Evolutionary conservation across 2,113 vertebrate genomes (phyloP).

Genomic region (Ammodramus savannarum): DNA sequence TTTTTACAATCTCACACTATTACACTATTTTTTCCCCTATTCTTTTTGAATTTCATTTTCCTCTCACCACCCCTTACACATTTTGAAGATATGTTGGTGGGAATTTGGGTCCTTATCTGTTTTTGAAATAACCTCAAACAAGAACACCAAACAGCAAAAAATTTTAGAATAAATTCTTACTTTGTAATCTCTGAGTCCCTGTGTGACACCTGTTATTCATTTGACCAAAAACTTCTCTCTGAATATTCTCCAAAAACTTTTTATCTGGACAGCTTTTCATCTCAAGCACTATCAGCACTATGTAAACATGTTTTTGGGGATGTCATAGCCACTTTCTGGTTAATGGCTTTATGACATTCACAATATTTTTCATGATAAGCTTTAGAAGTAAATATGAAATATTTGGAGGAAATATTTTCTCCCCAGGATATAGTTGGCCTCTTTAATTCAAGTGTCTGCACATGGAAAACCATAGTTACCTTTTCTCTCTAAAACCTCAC

Average conservation of each 20-base stretch:
- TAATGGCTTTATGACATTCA: neutral
- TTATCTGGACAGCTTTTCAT: neutral
- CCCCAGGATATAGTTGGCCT: neutral
- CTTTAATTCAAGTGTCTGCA: neutral
- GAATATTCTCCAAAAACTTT: neutral
- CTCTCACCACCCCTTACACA: accelerated
- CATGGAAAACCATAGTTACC: neutral
- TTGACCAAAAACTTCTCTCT: neutral
- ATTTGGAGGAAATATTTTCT: neutral
- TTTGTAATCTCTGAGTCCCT: neutral
- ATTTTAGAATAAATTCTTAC: neutral
- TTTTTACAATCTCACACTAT: neutral
- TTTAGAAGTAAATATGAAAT: neutral
- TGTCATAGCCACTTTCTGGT: neutral
- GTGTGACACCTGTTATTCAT: neutral
- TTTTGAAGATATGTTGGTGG: neutral
- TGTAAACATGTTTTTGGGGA: neutral
- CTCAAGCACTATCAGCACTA: neutral
- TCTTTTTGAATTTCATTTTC: neutral
- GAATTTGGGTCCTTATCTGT: neutral
- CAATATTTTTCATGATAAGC: neutral
- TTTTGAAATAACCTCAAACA: neutral
- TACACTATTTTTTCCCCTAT: neutral
- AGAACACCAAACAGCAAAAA: neutral
- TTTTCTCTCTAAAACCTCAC: neutral